Base-by-base conservation (phyloP, 2,888 invertebrate species). In the Nomada fucata region DNA sequence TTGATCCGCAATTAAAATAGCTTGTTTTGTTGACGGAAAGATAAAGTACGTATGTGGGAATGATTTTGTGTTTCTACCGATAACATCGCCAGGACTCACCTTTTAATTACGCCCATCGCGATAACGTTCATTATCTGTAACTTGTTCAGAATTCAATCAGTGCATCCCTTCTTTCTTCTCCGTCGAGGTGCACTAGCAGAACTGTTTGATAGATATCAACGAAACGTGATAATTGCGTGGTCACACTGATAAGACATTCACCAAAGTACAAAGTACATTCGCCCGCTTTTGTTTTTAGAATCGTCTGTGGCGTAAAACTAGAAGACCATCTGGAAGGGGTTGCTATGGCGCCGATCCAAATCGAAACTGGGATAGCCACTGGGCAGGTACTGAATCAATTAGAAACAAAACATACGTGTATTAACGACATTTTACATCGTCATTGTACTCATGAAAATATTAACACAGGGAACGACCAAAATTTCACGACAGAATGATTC, bases 291-390 rank as follows among this genome's bases (percentile, higher is more conserved):
- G 0, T 23, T 4, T 70, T 53, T 44, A 96, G 96, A 94, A 95
- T 82, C 95, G 97, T 73, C 87, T 96, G 89, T 97, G 97, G 97
- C 94, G 97, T 18, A 97, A 97, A 91, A 97, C 96, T 9, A 70
- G 94, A 92, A 70, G 94, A 93, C 71, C 94, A 94, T 29, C 94
- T 93, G 67, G 75, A n/a, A 18, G 57, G 70, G 0, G 26, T 1
- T 95, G 96, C 85, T 92, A 93, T 77, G 97, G 97, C 1, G 95
- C 96, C 0, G 97, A 97, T 93, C 95, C 96, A 0, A 97, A 97
- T 91, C 95, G 97, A 80, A 97, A 97, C 97, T 96, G 96, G 96
- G 95, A 84, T 95, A 95, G 89, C 57, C 95, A 95, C 76, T 97
- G 96, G 96, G 94, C 95, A 85, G 92, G 95, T 95, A 55, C 47